Evolutionary conservation across 2,888 invertebrate genomes (phyloP).

Genomic region (Hemithea aestivaria): DNA sequence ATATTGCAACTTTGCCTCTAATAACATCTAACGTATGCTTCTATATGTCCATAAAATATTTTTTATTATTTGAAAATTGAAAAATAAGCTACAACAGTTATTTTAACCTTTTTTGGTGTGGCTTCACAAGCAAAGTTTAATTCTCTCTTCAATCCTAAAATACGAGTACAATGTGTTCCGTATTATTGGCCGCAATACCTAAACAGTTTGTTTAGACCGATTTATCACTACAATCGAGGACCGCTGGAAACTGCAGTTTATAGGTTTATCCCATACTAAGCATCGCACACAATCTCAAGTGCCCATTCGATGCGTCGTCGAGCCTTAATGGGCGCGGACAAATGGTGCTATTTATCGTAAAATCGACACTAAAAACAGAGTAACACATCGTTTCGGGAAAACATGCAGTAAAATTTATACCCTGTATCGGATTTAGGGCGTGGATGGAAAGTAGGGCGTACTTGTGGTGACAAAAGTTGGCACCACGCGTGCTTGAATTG

Average conservation of each 20-base stretch:
- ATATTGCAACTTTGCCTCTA: no score
- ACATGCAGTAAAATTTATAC: conserved; percentile 54
- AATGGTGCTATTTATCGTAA: conserved; percentile 71
- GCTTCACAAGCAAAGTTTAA: no score
- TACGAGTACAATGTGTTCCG: background rate
- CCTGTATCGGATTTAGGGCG: conserved; percentile 31
- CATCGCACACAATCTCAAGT: conserved; percentile 56
- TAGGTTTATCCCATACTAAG: conserved; percentile 38
- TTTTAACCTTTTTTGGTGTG: no score
- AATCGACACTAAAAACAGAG: conserved; percentile 67
- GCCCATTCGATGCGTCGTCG: conserved; percentile 60
- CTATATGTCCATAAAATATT: no score
- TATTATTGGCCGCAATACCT: conserved; percentile 3
- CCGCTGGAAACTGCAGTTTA: conserved; percentile 47
- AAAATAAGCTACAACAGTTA: no score
- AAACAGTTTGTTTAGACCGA: conserved; percentile 35
- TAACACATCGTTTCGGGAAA: conserved; percentile 60
- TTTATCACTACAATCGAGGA: conserved; percentile 35
- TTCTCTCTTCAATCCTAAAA: no score
- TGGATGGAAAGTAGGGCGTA: conserved; percentile 13
- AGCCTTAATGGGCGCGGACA: conserved; percentile 58
- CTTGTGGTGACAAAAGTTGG: conserved; percentile 13
- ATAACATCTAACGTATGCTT: no score
- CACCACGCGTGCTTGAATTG: conserved; percentile 9
- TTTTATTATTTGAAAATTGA: no score